These are phyloP conservation scores for Melanerpes aurifrons DNA, from an alignment of 2,113 vertebrate species.

Conservation along the genomic window DNA sequence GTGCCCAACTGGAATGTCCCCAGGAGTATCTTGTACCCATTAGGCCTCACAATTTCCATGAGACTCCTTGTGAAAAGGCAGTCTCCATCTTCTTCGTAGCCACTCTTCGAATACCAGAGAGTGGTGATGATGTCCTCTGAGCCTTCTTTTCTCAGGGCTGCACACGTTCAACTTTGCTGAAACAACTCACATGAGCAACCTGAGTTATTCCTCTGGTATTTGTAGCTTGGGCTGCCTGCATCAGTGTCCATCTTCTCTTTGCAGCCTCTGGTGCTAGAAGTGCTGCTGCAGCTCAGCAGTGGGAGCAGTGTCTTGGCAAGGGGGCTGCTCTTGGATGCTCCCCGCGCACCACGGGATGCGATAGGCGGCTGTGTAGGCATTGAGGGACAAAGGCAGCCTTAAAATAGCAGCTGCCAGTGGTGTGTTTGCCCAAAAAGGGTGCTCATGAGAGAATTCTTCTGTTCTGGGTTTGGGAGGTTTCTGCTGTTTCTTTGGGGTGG, in stretches of 20 bases:
- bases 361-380: rapidly evolving
- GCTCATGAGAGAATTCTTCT: not conserved
- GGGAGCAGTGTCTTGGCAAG: rapidly evolving
- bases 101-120: not conserved
- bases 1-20: not conserved
- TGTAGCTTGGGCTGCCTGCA: not conserved
- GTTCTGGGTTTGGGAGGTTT: not conserved
- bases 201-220: not conserved
- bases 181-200: not conserved
- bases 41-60: not conserved
- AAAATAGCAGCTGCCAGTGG: not conserved
- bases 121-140: not conserved
- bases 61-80: not conserved
- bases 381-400: not conserved
- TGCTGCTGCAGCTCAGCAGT: not conserved
- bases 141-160: not conserved
- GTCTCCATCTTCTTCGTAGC: not conserved
- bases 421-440: not conserved
- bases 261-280: not conserved
- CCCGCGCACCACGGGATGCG: rapidly evolving
- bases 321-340: not conserved
- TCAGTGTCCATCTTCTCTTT: not conserved
- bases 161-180: not conserved
- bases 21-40: not conserved
- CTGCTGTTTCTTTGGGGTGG: too few species aligned